Percentiles rank a stretch among this genome's conserved stretches.
phyloP scores from a whole-genome alignment of 1,140 invertebrate genomes.

The Listronotus oregonensis region DNA sequence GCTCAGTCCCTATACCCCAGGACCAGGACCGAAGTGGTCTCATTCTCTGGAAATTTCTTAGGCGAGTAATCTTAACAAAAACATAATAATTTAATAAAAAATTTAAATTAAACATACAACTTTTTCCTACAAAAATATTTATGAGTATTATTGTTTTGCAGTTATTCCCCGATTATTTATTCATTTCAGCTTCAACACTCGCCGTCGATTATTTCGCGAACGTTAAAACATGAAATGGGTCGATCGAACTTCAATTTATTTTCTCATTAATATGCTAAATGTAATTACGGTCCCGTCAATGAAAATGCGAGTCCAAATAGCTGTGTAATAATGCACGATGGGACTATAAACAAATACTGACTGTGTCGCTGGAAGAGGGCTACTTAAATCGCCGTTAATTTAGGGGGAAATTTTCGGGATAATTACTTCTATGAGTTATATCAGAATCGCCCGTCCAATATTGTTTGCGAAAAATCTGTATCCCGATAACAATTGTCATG shows the following conservation, averaged over 20 bases:
- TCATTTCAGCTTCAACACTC: background rate
- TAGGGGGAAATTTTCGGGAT: constrained; percentile 9
- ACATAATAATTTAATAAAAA: too few species aligned
- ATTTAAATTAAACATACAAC: too few species aligned
- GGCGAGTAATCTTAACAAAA: too few species aligned
- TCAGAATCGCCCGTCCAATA: too few species aligned
- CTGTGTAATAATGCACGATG: constrained; percentile 34
- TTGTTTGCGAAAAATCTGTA: too few species aligned
- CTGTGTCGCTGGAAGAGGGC: constrained; percentile 11
- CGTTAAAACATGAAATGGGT: constrained; percentile 46
- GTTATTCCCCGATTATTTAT: constrained; percentile 4
- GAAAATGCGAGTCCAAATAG: constrained; percentile 29
- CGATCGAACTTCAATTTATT: constrained; percentile 51
- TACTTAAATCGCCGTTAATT: constrained; percentile 19
- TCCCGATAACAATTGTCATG: too few species aligned
- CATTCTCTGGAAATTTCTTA: too few species aligned
- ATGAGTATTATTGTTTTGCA: background rate
- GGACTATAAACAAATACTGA: constrained; percentile 20
- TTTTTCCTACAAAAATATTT: too few species aligned
- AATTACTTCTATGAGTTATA: too few species aligned
- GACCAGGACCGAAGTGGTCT: too few species aligned
- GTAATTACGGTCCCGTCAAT: constrained; percentile 46
- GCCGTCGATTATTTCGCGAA: constrained; percentile 38
- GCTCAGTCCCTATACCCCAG: too few species aligned
- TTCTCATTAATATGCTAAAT: constrained; percentile 52